Conservation (phyloP, 2,797 vertebrate species). For the Myotis planiceps region DNA sequence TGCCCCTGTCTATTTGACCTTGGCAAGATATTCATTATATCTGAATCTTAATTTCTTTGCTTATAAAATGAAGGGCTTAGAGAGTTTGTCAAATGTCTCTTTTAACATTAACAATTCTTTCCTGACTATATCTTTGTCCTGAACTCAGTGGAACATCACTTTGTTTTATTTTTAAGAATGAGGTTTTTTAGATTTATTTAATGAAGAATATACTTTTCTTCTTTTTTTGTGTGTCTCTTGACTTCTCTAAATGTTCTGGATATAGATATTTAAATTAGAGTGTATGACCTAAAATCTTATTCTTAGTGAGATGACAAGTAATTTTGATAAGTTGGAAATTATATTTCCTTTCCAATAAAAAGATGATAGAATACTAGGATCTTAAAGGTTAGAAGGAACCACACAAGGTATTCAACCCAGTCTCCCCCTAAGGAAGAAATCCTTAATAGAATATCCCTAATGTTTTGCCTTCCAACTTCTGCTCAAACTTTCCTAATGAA, state of each 20-base stretch:
- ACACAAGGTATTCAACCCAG: background rate
- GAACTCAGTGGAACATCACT: background rate
- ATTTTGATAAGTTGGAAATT: background rate
- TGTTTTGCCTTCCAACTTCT: background rate
- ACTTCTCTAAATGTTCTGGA: background rate
- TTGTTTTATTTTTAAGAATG: conserved; percentile 26
- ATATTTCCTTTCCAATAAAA: background rate
- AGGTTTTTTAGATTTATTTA: background rate
- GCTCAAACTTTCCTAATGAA: background rate
- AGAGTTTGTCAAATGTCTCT: background rate
- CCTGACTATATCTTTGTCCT: background rate
- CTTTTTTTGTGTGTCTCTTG: background rate
- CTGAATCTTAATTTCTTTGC: background rate
- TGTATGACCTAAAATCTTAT: background rate
- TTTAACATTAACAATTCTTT: background rate
- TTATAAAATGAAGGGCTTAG: background rate
- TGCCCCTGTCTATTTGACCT: background rate
- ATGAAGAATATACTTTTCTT: background rate
- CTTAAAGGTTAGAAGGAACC: background rate
- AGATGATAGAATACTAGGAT: background rate
- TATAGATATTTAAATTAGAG: background rate
- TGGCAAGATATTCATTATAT: background rate
- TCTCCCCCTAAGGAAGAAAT: background rate
- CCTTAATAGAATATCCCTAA: background rate
- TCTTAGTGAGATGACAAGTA: background rate